Percentiles rank a stretch among this genome's conserved stretches.
Evolutionary conservation across 2,113 vertebrate species (phyloP).

Genomic region (Typhlomys cinereus): DNA sequence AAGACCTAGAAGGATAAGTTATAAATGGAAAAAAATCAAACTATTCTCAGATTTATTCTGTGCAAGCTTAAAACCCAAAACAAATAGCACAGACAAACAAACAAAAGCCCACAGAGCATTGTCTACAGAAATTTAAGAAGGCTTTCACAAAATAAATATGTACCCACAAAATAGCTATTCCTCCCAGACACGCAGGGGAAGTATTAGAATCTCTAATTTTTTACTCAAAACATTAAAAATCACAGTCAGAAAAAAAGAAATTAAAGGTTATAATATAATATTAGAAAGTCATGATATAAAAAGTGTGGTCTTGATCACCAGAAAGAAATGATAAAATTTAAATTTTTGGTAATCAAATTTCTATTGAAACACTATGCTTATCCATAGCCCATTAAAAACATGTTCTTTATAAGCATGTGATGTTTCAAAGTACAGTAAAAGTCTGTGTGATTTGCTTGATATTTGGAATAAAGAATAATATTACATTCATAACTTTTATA

Average conservation of each 20-base stretch:
- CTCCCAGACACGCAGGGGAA: not conserved
- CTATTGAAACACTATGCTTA: not conserved
- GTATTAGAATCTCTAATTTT: not conserved
- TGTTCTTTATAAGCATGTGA: not conserved
- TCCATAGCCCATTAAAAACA: not conserved
- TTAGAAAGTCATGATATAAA: not conserved
- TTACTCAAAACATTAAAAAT: not conserved
- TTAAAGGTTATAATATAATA: not conserved
- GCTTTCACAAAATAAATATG: not conserved
- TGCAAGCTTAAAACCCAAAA: constrained; percentile 12
- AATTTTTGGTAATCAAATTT: not conserved
- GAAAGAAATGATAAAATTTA: not conserved
- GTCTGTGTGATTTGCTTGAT: not conserved
- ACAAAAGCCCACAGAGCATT: not conserved
- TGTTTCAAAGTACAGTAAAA: not conserved
- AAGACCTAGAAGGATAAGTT: too few relatives aligned
- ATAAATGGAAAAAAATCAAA: constrained; percentile 18
- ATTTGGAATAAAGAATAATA: not conserved
- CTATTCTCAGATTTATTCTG: not conserved
- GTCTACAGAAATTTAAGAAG: not conserved
- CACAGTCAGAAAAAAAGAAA: not conserved
- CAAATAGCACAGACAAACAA: not conserved
- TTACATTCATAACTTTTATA: too few relatives aligned
- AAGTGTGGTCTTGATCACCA: not conserved
- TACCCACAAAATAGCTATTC: not conserved